These are phyloP conservation scores for Grantiella picta DNA, from an alignment of 2,113 vertebrate species.

Conservation along the genomic window DNA sequence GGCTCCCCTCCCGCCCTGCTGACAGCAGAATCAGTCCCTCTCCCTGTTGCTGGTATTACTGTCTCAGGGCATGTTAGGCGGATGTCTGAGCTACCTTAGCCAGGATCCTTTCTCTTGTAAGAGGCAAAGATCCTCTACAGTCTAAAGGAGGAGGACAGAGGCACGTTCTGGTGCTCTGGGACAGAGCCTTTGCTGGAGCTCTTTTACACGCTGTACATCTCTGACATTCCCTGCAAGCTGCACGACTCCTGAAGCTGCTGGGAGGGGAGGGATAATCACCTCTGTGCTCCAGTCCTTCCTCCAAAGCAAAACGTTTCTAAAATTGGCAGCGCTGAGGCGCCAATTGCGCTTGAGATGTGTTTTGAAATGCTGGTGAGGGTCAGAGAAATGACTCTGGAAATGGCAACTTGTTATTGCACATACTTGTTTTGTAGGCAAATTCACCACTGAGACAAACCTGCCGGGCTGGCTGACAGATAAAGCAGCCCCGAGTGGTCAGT, in stretches of 20 bases:
- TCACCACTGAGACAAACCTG: not conserved
- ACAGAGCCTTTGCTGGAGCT: not conserved
- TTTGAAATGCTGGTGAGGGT: not conserved
- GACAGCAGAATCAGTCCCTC: not conserved
- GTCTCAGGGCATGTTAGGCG: not conserved
- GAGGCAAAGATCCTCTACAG: slow-evolving; percentile 1
- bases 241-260: slow-evolving; percentile 5
- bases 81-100: slow-evolving; percentile 2
- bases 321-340: not conserved
- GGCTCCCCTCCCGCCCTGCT: not conserved
- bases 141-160: not conserved
- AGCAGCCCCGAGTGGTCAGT: not conserved
- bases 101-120: slow-evolving; percentile 8
- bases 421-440: not conserved
- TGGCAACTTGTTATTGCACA: not conserved
- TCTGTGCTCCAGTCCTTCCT: slow-evolving; percentile 16
- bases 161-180: not conserved
- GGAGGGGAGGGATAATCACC: slow-evolving; percentile 36
- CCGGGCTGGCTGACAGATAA: not conserved
- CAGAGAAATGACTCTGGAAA: slow-evolving; percentile 33
- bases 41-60: not conserved
- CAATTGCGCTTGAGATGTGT: not conserved
- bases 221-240: not conserved
- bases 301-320: slow-evolving; percentile 45
- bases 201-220: slow-evolving; percentile 14